Evolutionary conservation across 2,113 vertebrate genomes (phyloP).

Genomic region (Corynorhinus townsendii): DNA sequence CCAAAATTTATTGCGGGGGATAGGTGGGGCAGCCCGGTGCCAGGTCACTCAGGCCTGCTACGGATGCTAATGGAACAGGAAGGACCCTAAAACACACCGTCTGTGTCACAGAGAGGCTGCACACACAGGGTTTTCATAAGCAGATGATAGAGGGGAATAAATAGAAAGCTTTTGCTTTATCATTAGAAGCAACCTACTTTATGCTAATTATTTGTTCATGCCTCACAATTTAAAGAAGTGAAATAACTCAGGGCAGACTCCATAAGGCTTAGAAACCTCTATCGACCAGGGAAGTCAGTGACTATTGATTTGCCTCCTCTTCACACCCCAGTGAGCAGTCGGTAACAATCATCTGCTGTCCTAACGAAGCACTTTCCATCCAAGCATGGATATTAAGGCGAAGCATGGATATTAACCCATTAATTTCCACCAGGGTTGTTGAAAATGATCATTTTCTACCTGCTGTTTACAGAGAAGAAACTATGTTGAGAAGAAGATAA

Average conservation of each 20-base stretch:
- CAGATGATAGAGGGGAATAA: not conserved
- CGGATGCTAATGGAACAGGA: fast-evolving
- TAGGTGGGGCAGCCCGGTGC: not conserved
- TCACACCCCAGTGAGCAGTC: not conserved
- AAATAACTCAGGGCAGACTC: not conserved
- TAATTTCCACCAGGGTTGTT: not conserved
- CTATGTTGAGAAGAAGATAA: not conserved
- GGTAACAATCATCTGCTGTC: not conserved
- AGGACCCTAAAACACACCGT: no score
- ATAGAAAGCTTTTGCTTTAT: not conserved
- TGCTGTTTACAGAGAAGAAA: not conserved
- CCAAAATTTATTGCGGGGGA: not conserved
- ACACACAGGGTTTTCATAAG: not conserved
- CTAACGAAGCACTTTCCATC: not conserved
- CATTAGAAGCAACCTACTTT: not conserved
- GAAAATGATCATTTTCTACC: not conserved
- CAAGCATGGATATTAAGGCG: not conserved
- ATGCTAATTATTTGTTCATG: not conserved
- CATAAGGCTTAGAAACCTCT: not conserved
- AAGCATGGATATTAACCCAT: not conserved
- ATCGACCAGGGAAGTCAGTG: not conserved
- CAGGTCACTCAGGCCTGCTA: not conserved
- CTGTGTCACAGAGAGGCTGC: not conserved
- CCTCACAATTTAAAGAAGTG: constrained; percentile 1
- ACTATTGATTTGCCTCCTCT: not conserved